Evolutionary conservation across 2,113 vertebrate genomes (phyloP), one percentile per base, ranked within the genome.

Genomic region (Parus major): DNA sequence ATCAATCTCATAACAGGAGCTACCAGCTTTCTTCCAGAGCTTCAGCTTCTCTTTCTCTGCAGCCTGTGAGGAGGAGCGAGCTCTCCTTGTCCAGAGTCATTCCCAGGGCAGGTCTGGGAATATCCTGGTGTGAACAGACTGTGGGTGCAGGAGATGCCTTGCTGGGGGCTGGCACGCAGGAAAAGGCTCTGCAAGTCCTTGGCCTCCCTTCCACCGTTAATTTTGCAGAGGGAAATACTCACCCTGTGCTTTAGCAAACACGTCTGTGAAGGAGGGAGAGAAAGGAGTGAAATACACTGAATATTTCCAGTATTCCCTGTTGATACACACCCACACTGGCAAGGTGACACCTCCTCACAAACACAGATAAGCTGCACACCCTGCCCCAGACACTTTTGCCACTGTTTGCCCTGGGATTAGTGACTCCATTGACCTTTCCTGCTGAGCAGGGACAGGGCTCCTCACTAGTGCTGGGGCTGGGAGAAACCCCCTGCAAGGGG

Each of bases 311-410:
- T 25, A 4, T 14, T 68, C 39, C 4, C 27, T 41, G 80, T 8
- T 28, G 56, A 13, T 25, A 47, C 42, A 42, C 39, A 68, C 17
- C 31, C 7, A 10, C 36, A 5, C 57, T 36, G 44, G 39, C 68
- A 80, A 86, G 83, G 84, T 52, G 76, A 80, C 90, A 72, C 72
- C 80, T 85, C 53, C 64, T 86, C 76, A 64, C 83, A 82, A 70
- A 56, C 35, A 80, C 42, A 33, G 93, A 86, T 83, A 71, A 83
- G 59, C 57, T 47, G 33, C 39, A 12, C 33, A 88, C 57, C 2
- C 71, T 35, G 36, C 39, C 75, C 3, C 2, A 53, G 65, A 44
- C 70, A 50, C 20, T 70, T 93, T 80, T 68, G 81, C 81, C 82
- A 29, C 82, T 82, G 63, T 88, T 94, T 85, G 75, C 66, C 49